Conservation (phyloP, 1,140 invertebrate species). For the Drosophila kohkoa region DNA sequence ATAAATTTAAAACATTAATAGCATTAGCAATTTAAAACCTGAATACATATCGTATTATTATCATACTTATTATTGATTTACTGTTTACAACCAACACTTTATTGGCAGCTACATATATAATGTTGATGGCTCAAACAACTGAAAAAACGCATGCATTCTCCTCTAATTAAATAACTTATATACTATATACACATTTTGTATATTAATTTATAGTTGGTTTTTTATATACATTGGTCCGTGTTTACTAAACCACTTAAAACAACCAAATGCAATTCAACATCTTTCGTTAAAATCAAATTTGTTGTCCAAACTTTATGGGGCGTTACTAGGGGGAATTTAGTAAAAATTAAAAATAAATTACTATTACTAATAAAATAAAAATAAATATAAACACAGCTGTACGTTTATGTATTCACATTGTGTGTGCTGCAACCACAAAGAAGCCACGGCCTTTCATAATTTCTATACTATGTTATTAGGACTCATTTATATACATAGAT, state of each 20-base stretch:
- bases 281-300: slow-evolving; percentile 45
- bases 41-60: slow-evolving; percentile 78
- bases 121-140: slow-evolving; percentile 29
- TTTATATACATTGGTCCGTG: slow-evolving; percentile 5
- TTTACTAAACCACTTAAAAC: slow-evolving; percentile 32
- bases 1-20: slow-evolving; percentile 54
- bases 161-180: slow-evolving; percentile 32
- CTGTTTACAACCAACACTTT: slow-evolving; percentile 35
- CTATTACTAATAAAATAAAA: slow-evolving; percentile 65
- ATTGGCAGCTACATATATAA: slow-evolving; percentile 36
- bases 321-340: slow-evolving; percentile 39
- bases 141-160: slow-evolving; percentile 22
- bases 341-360: slow-evolving; percentile 49
- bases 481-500: too few relatives aligned
- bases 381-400: slow-evolving; percentile 13
- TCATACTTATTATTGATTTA: slow-evolving; percentile 40
- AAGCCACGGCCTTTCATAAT: too few relatives aligned
- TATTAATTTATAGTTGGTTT: slow-evolving; percentile 14
- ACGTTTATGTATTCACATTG: neutral
- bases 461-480: too few relatives aligned
- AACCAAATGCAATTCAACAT: slow-evolving; percentile 35
- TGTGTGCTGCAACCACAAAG: neutral
- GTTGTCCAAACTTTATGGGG: slow-evolving; percentile 37
- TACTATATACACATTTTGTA: slow-evolving; percentile 21
- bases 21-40: slow-evolving; percentile 46